Conservation (phyloP, 2,888 invertebrate species). For the Petrophora chlorosata region DNA sequence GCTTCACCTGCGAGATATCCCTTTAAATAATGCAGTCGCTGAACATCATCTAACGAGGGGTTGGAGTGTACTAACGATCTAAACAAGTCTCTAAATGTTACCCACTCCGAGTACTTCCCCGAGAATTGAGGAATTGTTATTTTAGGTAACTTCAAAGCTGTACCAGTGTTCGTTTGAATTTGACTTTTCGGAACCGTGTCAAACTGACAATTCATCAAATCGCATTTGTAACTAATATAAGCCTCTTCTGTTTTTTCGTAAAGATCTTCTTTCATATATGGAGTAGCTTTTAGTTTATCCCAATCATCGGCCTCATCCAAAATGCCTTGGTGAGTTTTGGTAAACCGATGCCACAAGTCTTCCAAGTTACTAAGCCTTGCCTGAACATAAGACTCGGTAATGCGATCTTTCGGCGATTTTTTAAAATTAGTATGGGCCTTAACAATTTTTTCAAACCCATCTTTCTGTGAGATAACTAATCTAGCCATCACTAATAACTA, state of each 20-base stretch:
- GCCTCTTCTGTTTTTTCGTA: background rate
- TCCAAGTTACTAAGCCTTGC: too few relatives aligned
- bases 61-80: constrained; percentile 11
- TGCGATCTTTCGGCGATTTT: too few relatives aligned
- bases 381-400: too few relatives aligned
- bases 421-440: too few relatives aligned
- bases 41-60: background rate
- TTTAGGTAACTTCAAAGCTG: background rate
- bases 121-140: constrained; percentile 3
- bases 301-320: too few relatives aligned
- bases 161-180: background rate
- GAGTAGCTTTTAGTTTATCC: background rate
- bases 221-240: background rate
- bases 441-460: too few relatives aligned
- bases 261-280: background rate
- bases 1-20: constrained; percentile 6
- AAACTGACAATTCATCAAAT: background rate
- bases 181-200: background rate
- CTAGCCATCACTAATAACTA: too few relatives aligned
- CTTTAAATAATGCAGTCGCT: constrained; percentile 16
- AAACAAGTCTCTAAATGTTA: constrained; percentile 10
- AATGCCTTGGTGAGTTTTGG: too few relatives aligned
- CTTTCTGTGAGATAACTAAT: too few relatives aligned
- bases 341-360: too few relatives aligned
- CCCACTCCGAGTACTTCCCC: constrained; percentile 13